Evolutionary conservation across 1,140 invertebrate genomes (phyloP).

Genomic region (Propsilocerus akamusi): DNA sequence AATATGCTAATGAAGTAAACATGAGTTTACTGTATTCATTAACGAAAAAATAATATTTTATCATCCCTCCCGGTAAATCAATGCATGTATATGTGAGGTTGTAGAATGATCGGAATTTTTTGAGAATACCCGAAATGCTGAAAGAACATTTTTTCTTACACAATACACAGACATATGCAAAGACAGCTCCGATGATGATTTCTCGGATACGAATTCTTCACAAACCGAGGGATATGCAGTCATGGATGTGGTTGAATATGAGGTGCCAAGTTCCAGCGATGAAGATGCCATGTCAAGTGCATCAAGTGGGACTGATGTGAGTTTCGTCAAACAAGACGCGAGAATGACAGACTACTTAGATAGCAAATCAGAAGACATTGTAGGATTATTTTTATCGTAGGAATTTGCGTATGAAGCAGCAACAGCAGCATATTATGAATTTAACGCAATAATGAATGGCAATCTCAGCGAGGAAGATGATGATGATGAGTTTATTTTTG

Average conservation of each 20-base stretch:
- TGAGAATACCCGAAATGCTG: no score
- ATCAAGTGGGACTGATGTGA: slow-evolving; percentile 8
- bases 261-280: slow-evolving; percentile 17
- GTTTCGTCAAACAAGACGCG: neutral
- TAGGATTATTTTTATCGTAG: slow-evolving; percentile 4
- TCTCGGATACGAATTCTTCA: slow-evolving; percentile 15
- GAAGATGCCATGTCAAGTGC: slow-evolving; percentile 17
- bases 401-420: neutral
- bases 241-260: slow-evolving; percentile 10
- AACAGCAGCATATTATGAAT: neutral
- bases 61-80: no score
- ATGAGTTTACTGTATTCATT: no score
- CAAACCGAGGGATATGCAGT: slow-evolving; percentile 7
- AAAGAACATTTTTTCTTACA: slow-evolving; percentile 8
- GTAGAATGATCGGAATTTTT: no score
- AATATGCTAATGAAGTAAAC: no score
- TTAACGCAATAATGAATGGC: slow-evolving; percentile 4
- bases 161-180: slow-evolving; percentile 27
- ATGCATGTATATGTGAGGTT: no score
- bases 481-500: slow-evolving; percentile 22
- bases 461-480: slow-evolving; percentile 15
- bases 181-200: slow-evolving; percentile 27
- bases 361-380: slow-evolving; percentile 12
- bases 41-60: no score
- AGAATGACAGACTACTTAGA: neutral